Conservation (phyloP, 2,888 invertebrate genomes). For the Brachypalpus laphriformis region DNA sequence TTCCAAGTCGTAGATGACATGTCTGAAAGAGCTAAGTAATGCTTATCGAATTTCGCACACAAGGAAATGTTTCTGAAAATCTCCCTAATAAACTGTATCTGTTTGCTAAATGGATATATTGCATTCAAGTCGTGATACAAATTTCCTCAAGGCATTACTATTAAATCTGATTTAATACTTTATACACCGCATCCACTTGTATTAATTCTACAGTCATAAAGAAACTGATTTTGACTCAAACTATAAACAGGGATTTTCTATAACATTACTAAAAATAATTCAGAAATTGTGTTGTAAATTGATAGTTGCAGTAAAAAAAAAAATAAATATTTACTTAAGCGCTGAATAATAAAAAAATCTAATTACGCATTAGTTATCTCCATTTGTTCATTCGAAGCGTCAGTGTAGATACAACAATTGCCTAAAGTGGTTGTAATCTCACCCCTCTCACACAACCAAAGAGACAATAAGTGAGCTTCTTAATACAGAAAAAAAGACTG, state of each 20-base stretch:
- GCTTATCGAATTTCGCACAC: too few species aligned
- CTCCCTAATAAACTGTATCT: too few species aligned
- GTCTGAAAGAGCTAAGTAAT: too few species aligned
- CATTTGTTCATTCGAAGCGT: neutral
- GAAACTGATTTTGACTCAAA: neutral
- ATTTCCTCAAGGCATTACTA: too few species aligned
- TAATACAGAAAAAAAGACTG: neutral
- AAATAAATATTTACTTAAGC: neutral
- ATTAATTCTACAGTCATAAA: neutral
- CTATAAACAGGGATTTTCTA: neutral
- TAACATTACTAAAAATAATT: neutral
- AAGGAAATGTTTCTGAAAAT: too few species aligned
- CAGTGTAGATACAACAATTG: neutral
- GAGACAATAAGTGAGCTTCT: neutral
- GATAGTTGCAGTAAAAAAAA: neutral
- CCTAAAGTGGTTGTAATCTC: neutral
- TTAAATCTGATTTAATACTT: neutral
- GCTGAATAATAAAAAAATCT: neutral
- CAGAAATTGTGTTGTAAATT: neutral
- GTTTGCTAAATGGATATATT: too few species aligned
- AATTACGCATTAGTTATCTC: conserved; percentile 9
- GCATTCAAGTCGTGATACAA: too few species aligned
- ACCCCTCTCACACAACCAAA: neutral
- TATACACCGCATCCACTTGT: neutral
- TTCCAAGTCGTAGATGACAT: too few species aligned